These are phyloP conservation scores for Tokudaia muenninki DNA, from an alignment of 2,797 vertebrate genomes.

Conservation along the genomic window DNA sequence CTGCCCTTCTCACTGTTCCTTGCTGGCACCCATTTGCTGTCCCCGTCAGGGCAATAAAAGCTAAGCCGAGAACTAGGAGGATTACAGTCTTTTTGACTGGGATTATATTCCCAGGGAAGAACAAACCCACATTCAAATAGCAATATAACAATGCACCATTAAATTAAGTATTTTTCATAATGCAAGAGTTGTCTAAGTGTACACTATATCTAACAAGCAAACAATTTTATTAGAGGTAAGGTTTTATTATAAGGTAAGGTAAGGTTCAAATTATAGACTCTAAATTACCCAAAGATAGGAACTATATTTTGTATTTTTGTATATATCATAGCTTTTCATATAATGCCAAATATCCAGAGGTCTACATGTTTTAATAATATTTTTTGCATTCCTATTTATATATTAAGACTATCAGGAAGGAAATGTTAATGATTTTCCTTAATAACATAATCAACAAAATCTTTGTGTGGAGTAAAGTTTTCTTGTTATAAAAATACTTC, in stretches of 20 bases:
- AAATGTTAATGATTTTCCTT: conserved; percentile 34
- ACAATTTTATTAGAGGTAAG: conserved; percentile 14
- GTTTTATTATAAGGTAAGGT: not conserved
- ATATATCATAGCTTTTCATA: not conserved
- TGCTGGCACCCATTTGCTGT: not conserved
- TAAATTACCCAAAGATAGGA: conserved; percentile 29
- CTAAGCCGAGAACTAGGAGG: not conserved
- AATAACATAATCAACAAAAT: not conserved
- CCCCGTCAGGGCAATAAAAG: not conserved
- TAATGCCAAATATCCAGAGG: not conserved
- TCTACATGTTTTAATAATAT: not conserved
- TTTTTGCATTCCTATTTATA: conserved; percentile 3
- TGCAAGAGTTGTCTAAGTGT: conserved; percentile 59
- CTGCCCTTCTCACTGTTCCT: not conserved
- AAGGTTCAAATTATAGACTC: conserved; percentile 41
- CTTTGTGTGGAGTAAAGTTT: not conserved
- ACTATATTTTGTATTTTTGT: conserved; percentile 31
- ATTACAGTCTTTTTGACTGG: not conserved
- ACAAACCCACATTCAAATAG: conserved; percentile 12
- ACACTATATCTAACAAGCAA: not conserved
- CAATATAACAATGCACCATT: conserved; percentile 18
- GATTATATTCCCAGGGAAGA: not conserved
- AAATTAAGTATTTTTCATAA: conserved; percentile 23
- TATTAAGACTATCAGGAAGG: conserved; percentile 33
- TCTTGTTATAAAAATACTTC: not conserved